Evolutionary conservation across 1,140 invertebrate species (phyloP).

Genomic region (Hypothenemus hampei): DNA sequence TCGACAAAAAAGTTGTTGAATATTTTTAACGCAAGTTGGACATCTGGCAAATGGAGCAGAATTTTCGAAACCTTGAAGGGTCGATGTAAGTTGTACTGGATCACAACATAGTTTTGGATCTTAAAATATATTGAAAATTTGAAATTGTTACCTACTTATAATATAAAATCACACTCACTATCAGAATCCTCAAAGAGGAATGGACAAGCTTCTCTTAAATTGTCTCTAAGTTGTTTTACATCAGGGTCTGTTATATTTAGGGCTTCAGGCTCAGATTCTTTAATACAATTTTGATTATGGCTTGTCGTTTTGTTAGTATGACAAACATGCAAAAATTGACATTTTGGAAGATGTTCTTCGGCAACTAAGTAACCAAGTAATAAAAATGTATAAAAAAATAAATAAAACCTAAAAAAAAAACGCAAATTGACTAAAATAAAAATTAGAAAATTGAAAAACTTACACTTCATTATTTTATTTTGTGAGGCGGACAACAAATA

Average conservation of each 20-base stretch:
- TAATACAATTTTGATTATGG: conserved; percentile 29
- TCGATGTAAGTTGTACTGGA: conserved; percentile 45
- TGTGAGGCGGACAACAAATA: no score
- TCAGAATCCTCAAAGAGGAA: conserved; percentile 22
- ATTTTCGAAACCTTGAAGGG: conserved; percentile 47
- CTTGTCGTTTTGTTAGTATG: conserved; percentile 13
- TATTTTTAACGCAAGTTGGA: conserved; percentile 55
- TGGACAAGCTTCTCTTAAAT: conserved; percentile 27
- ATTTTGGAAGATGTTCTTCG: conserved; percentile 3
- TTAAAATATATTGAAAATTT: conserved; percentile 11
- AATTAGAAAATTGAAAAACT: no score
- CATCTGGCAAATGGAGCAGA: conserved; percentile 58
- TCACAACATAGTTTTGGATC: conserved; percentile 52
- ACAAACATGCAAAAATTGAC: conserved; percentile 27
- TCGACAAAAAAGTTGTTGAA: conserved; percentile 54
- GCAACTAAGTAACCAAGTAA: no score
- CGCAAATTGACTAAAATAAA: no score
- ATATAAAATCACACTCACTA: neutral
- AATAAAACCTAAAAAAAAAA: no score
- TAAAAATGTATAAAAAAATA: no score
- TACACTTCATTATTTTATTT: no score
- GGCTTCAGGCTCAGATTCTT: conserved; percentile 1
- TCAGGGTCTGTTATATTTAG: conserved; percentile 14
- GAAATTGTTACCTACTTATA: neutral
- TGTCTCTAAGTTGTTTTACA: neutral